Base-by-base conservation (phyloP, 2,888 invertebrate genomes). In the Diarsia brunnea region DNA sequence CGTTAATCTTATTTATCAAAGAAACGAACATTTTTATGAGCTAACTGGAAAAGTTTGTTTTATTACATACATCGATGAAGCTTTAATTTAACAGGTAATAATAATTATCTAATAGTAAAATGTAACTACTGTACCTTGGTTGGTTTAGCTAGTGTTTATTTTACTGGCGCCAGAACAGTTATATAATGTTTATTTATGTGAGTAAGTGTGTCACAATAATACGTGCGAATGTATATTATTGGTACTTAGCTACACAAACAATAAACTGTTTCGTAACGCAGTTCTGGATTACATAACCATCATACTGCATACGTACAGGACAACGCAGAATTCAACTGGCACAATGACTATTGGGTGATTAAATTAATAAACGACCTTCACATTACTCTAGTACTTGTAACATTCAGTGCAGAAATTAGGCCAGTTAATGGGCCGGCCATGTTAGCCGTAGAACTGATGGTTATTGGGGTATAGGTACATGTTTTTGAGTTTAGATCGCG, bases 221-320 rank as follows among this genome's bases (percentile, higher is more conserved):
- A 84, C 82, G 84, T 82, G 84, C 63, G 12, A 60, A 69, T 71
- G 64, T 67, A 24, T 60, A 72, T 61, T 43, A 84, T 73, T 51
- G 71, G 49, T 74, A 65, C 53, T 77, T 82, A 60, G 45, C 69
- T 65, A 53, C 78, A 74, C 82, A 75, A 80, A 82, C 58, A 65
- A 55, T 47, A 16, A 47, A 65, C 70, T 49, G 65, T 31, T 63
- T 55, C 75, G 70, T 75, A 75, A 71, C 66, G 51, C 55, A 80
- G 47, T 80, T 80, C 49, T 64, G 4, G 11, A 80, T 82, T 71
- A 71, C 69, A 60, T 81, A 67, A 84, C 45, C 45, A 61, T 51
- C n/a, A 64, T 31, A n/a, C 24, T 38, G 31, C 21, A 21, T 38
- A 21, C 24, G 53, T 71, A 38, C 51, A 53, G 38, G 43, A 43